A percentile compares a stretch with the other conserved stretches of the same genome.
phyloP scores from a whole-genome alignment of 2,113 vertebrate species.

The Raphicerus campestris region DNA sequence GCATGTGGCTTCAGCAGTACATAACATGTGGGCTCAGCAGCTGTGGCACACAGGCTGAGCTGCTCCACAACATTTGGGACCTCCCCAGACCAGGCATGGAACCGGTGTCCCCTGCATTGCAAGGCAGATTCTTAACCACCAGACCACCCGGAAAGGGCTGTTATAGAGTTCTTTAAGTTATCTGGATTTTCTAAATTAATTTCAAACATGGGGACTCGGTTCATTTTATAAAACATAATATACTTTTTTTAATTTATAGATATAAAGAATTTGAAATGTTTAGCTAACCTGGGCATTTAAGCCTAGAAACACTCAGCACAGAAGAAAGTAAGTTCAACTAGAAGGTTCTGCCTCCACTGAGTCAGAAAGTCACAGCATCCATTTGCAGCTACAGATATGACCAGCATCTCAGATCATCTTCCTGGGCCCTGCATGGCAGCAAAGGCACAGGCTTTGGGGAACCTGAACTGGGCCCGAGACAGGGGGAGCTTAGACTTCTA shows the following conservation, averaged over 20 bases:
- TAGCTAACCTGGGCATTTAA: not conserved
- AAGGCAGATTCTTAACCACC: not conserved
- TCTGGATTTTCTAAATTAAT: slow-evolving; percentile 3
- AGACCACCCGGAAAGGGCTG: rapidly evolving
- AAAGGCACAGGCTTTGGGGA: not conserved
- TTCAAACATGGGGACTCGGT: not conserved
- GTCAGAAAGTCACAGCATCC: not conserved
- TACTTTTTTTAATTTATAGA: not conserved
- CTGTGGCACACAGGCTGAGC: not conserved
- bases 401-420: not conserved
- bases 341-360: not conserved
- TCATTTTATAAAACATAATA: not conserved
- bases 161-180: not conserved
- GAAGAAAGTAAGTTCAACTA: not conserved
- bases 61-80: not conserved
- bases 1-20: not conserved
- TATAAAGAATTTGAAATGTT: not conserved
- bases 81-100: not conserved
- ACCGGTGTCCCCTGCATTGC: not conserved
- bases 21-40: not conserved
- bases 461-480: not conserved
- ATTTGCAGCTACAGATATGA: not conserved
- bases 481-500: not conserved
- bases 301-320: not conserved
- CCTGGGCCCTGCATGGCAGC: not conserved